These are phyloP conservation scores for Cyphomyrmex costatus DNA, from an alignment of 1,140 invertebrate species.

Conservation along the genomic window DNA sequence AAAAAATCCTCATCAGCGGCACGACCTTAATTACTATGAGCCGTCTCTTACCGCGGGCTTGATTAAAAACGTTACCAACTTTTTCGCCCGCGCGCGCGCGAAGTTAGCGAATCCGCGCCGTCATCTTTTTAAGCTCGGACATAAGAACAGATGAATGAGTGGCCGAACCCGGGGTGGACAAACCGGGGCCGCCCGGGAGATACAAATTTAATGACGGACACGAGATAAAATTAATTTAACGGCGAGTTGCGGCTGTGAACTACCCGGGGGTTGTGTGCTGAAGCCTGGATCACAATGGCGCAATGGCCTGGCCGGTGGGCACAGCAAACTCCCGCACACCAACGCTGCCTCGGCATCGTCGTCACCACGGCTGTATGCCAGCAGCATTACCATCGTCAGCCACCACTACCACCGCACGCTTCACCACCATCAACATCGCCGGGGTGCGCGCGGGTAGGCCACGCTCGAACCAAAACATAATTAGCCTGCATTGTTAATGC, in stretches of 20 bases:
- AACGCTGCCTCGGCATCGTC: conserved; percentile 66
- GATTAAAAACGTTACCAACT: conserved; percentile 56
- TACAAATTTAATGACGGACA: conserved; percentile 84
- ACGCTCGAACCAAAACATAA: conserved; percentile 85
- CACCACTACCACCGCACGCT: conserved; percentile 67
- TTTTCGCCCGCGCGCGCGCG: conserved; percentile 24
- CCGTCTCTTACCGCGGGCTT: conserved; percentile 7
- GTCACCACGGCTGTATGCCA: conserved; percentile 36
- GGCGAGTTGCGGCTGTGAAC: conserved; percentile 76
- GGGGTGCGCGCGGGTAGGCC: conserved; percentile 65
- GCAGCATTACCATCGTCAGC: conserved; percentile 64
- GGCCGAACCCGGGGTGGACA: background rate
- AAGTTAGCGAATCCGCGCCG: conserved; percentile 44
- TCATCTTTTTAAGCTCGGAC: conserved; percentile 41
- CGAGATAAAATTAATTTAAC: conserved; percentile 87
- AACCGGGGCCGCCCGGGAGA: conserved; percentile 49
- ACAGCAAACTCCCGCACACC: conserved; percentile 80
- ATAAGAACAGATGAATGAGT: conserved; percentile 42
- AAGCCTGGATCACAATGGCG: conserved; percentile 86
- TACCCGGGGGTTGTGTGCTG: conserved; percentile 83
- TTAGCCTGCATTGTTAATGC: conserved; percentile 87
- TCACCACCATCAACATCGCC: conserved; percentile 63
- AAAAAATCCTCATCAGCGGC: conserved; percentile 42
- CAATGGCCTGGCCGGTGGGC: conserved; percentile 79
- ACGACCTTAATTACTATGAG: conserved; percentile 47